Conservation (phyloP, 2,113 vertebrate species). For the Orcinus orca region DNA sequence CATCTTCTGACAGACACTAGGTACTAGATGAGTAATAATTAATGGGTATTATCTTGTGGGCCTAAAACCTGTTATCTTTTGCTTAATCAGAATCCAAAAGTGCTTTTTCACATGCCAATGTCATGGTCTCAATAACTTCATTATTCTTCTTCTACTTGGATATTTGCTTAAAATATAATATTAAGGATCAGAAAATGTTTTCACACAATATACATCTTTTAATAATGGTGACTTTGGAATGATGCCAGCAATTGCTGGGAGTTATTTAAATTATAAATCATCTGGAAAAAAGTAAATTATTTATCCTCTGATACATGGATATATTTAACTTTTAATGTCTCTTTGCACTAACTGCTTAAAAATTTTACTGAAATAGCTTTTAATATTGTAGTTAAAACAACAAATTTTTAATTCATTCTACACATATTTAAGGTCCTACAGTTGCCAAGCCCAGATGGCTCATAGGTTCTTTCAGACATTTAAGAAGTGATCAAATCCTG, state of each 20-base stretch:
- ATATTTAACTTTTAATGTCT: slow-evolving; percentile 41
- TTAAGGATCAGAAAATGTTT: slow-evolving; percentile 20
- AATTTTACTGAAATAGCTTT: slow-evolving; percentile 10
- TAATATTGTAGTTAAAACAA: neutral
- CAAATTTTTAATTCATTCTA: slow-evolving; percentile 33
- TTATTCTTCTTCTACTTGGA: slow-evolving; percentile 52
- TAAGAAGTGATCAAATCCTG: neutral
- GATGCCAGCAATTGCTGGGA: slow-evolving; percentile 31
- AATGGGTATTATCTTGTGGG: slow-evolving; percentile 42
- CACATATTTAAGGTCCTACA: neutral
- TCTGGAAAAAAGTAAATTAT: slow-evolving; percentile 37
- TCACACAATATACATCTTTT: neutral
- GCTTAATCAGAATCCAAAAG: slow-evolving; percentile 63
- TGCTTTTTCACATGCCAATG: slow-evolving; percentile 27
- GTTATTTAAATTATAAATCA: slow-evolving; percentile 35
- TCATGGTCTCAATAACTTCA: slow-evolving; percentile 22
- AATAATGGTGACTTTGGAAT: neutral
- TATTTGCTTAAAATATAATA: slow-evolving; percentile 22
- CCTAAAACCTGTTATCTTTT: slow-evolving; percentile 62
- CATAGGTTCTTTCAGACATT: slow-evolving; percentile 2
- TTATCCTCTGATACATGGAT: neutral
- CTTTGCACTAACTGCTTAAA: slow-evolving; percentile 3
- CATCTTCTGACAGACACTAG: slow-evolving; percentile 44
- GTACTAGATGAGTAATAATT: slow-evolving; percentile 58
- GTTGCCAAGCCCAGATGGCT: neutral